phyloP scores from a whole-genome alignment of 2,113 vertebrate species.

The Dicentrarchus labrax region DNA sequence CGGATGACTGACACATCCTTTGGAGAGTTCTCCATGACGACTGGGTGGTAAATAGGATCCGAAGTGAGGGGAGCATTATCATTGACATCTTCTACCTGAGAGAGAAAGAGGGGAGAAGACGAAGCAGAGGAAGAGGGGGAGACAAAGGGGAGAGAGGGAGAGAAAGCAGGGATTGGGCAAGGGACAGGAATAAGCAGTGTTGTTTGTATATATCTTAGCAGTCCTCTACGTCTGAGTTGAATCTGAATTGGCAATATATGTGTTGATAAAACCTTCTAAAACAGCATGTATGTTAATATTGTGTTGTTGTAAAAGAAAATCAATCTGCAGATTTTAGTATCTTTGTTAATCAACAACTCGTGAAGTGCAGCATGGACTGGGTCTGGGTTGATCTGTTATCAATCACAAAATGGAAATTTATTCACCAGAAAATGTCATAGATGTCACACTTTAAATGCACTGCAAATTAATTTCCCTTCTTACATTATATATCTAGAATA shows the following conservation, averaged over 20 bases:
- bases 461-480: conserved; percentile 61
- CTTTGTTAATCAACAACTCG: conserved; percentile 45
- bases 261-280: conserved; percentile 29
- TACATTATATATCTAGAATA: conserved; percentile 58
- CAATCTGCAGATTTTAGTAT: conserved; percentile 31
- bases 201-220: conserved; percentile 2
- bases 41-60: conserved; percentile 95
- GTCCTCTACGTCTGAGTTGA: not conserved
- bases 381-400: conserved; percentile 52
- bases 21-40: conserved; percentile 94
- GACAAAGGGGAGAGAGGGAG: not conserved
- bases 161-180: not conserved
- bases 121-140: conserved; percentile 3
- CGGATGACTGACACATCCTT: conserved; percentile 95
- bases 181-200: not conserved
- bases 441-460: conserved; percentile 65
- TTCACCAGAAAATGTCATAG: conserved; percentile 69
- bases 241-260: conserved; percentile 3
- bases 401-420: conserved; percentile 69
- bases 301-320: not conserved
- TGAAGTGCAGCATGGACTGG: conserved; percentile 2
- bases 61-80: conserved; percentile 97
- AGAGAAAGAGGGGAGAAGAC: not conserved
- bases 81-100: conserved; percentile 92
- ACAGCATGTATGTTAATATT: not conserved